These are phyloP conservation scores for Myotis yumanensis DNA, from an alignment of 2,113 vertebrate species.

Conservation along the genomic window DNA sequence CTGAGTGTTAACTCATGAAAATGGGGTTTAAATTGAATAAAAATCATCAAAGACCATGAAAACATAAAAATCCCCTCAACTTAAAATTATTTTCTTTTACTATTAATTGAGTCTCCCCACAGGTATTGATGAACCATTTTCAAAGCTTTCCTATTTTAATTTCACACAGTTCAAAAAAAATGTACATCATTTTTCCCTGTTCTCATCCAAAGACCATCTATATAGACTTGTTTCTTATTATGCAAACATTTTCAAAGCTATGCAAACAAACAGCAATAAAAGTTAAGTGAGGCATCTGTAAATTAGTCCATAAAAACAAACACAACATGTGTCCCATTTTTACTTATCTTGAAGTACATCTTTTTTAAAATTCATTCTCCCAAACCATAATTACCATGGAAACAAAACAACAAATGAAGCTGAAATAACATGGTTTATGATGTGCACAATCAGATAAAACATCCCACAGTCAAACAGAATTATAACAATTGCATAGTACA, in stretches of 20 bases:
- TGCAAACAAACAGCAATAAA: conserved; percentile 60
- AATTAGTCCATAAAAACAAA: conserved; percentile 57
- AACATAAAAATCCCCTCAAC: conserved; percentile 18
- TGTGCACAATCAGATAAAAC: conserved; percentile 77
- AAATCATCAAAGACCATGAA: conserved; percentile 47
- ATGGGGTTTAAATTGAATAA: conserved; percentile 56
- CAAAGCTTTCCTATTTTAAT: conserved; percentile 27
- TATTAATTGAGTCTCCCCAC: conserved; percentile 33
- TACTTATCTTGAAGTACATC: conserved; percentile 70
- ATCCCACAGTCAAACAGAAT: conserved; percentile 71
- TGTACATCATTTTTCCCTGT: conserved; percentile 34
- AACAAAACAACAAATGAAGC: conserved; percentile 84
- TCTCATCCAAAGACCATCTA: conserved; percentile 26
- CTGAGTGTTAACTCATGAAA: conserved; percentile 11
- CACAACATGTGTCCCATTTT: conserved; percentile 68
- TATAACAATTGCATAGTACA: conserved; percentile 59
- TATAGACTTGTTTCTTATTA: conserved; percentile 27
- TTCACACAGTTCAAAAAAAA: neutral
- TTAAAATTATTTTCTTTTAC: conserved; percentile 41
- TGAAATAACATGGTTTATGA: conserved; percentile 78
- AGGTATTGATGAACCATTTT: conserved; percentile 43
- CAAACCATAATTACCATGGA: conserved; percentile 85
- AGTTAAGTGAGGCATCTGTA: conserved; percentile 67
- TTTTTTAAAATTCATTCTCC: conserved; percentile 63
- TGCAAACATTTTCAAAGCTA: conserved; percentile 64